These are phyloP conservation scores for Dryoscopus gambensis DNA, from an alignment of 2,113 vertebrate genomes.

Conservation along the genomic window DNA sequence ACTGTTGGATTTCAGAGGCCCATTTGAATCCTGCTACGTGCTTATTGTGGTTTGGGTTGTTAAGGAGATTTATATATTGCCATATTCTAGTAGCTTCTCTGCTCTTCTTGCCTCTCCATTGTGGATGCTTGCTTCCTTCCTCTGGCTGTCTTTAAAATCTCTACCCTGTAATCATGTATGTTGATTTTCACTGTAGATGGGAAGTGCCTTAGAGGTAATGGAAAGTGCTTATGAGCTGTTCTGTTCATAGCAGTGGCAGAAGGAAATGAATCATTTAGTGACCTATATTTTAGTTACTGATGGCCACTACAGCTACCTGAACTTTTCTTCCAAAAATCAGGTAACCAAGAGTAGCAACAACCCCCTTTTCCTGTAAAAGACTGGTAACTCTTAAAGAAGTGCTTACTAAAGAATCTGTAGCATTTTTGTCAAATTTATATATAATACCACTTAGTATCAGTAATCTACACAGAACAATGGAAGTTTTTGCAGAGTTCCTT, in stretches of 20 bases:
- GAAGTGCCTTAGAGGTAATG: neutral
- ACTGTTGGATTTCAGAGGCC: neutral
- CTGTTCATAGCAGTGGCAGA: neutral
- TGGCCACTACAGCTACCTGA: neutral
- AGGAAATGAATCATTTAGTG: neutral
- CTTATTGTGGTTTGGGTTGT: neutral
- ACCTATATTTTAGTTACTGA: neutral
- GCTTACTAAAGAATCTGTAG: neutral
- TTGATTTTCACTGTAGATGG: neutral
- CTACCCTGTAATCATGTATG: neutral
- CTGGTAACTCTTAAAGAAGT: neutral
- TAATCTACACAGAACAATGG: neutral
- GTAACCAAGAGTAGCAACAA: neutral
- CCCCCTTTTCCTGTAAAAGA: neutral
- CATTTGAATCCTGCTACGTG: neutral
- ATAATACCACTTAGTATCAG: neutral
- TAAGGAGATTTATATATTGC: neutral
- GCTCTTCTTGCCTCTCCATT: neutral
- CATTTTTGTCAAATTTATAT: neutral
- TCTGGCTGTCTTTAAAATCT: neutral
- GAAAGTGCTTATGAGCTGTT: neutral
- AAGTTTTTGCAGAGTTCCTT: neutral
- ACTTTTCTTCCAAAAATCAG: neutral
- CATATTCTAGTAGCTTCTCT: neutral
- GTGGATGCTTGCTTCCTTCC: neutral